These are phyloP conservation scores for Larimichthys polyactis DNA, from an alignment of 2,113 vertebrate species.

Conservation along the genomic window DNA sequence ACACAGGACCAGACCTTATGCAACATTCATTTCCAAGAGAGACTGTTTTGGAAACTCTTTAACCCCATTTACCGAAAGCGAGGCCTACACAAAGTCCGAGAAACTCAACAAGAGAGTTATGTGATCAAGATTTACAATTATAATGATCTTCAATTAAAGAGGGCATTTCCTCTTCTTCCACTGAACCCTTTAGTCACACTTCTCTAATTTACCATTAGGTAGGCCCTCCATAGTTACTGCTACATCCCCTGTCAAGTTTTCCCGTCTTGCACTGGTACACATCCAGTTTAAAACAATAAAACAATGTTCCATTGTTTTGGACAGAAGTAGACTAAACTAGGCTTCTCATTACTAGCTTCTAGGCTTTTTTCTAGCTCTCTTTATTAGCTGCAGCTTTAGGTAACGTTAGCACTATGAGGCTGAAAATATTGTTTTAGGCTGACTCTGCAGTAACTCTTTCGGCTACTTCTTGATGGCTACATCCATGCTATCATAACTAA, in stretches of 20 bases:
- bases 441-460: no score
- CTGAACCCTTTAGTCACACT: background rate
- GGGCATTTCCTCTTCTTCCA: constrained; percentile 8
- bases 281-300: background rate
- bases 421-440: background rate
- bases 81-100: constrained; percentile 46
- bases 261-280: background rate
- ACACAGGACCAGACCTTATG: constrained; percentile 34
- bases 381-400: background rate
- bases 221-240: background rate
- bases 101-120: constrained; percentile 38
- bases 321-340: background rate
- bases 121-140: constrained; percentile 17
- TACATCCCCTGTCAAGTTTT: background rate
- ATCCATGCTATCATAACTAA: no score
- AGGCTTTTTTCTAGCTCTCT: background rate
- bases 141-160: background rate
- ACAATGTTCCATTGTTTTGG: background rate
- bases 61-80: constrained; percentile 40
- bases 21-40: constrained; percentile 45
- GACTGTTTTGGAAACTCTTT: constrained; percentile 40
- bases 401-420: background rate
- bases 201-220: background rate
- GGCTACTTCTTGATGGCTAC: no score
- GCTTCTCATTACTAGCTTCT: background rate